Conservation (phyloP, 1,140 invertebrate species). For the Sweltsa coloradensis region DNA sequence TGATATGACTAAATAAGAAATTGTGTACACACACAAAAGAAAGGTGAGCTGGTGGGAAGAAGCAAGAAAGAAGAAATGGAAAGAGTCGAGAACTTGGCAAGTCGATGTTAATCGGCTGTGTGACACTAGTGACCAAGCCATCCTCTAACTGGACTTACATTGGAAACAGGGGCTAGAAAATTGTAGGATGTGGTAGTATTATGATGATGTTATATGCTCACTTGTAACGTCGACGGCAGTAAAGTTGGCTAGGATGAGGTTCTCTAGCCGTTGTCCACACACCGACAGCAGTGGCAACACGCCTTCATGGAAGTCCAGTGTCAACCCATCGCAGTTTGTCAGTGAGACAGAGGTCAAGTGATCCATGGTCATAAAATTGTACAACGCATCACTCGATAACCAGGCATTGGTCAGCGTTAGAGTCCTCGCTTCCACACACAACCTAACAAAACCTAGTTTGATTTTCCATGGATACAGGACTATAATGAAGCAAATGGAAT, state of each 20-base stretch:
- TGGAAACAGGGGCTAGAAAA: too few species aligned
- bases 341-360: constrained; percentile 21
- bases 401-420: constrained; percentile 21
- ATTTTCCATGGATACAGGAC: too few species aligned
- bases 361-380: constrained; percentile 27
- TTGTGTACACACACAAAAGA: too few species aligned
- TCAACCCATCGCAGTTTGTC: constrained; percentile 23
- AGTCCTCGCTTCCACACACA: constrained; percentile 20
- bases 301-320: constrained; percentile 27
- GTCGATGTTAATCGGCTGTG: too few species aligned
- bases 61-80: too few species aligned
- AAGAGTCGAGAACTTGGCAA: too few species aligned
- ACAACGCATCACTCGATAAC: constrained; percentile 24
- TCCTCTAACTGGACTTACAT: too few species aligned
- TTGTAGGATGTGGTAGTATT: neutral
- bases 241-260: constrained; percentile 27
- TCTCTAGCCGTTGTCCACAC: constrained; percentile 22
- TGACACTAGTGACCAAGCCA: too few species aligned
- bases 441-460: too few species aligned
- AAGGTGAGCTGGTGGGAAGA: too few species aligned
- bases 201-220: constrained; percentile 5
- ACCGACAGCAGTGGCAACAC: constrained; percentile 26
- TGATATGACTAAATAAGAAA: too few species aligned
- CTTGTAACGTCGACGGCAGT: constrained; percentile 19
- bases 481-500: too few species aligned